Evolutionary conservation across 1,140 invertebrate species (phyloP), one percentile per base, ranked within the genome.

Genomic region (Drosophila seguyi): DNA sequence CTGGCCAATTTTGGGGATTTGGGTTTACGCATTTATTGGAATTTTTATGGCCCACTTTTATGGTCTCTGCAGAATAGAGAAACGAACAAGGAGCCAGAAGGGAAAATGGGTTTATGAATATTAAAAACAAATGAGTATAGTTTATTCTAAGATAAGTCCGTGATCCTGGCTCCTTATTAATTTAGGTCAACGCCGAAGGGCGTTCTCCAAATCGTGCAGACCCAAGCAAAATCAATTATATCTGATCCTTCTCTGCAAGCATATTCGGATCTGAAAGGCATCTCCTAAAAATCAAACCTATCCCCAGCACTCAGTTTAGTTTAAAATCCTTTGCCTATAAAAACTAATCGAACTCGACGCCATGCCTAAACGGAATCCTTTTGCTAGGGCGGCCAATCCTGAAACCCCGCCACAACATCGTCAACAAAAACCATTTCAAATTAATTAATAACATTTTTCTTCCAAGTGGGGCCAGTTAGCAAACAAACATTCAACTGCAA

Each of bases 381-480:
- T 31, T 39, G 50, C 42, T 44, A 25, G 8, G 22, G 25, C 13
- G 39, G 29, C 36, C 42, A 36, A 34, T 65, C 25, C 44, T 27
- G 14, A 29, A 34, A 13, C 20, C 29, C 16, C 6, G 47, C 45
- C 29, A 60, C 45, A 67, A 34, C 57, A 42, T 25, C 44, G 34
- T 52, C 44, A 63, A 36, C 36, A 39, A 29, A 45, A 77, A 71
- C 52, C 44, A 83, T 80, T 77, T 77, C 50, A 88, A 88, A 84
- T 79, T 88, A 87, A 87, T 87, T 87, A 88, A 88, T 79, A 88
- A 83, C 79, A 87, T 87, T 65, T 79, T 56, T 65, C 42, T 50
- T 83, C 62, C 60, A 65, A 79, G 55, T 57, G 47, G 47, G 63
- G 50, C 57, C 55, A 65, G 79, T 66, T 61, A 44, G 53, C 50